A percentile compares a stretch with the other conserved stretches of the same genome.
These are phyloP conservation scores for Corythoichthys intestinalis DNA, from an alignment of 2,113 vertebrate species.

Conservation along the genomic window DNA sequence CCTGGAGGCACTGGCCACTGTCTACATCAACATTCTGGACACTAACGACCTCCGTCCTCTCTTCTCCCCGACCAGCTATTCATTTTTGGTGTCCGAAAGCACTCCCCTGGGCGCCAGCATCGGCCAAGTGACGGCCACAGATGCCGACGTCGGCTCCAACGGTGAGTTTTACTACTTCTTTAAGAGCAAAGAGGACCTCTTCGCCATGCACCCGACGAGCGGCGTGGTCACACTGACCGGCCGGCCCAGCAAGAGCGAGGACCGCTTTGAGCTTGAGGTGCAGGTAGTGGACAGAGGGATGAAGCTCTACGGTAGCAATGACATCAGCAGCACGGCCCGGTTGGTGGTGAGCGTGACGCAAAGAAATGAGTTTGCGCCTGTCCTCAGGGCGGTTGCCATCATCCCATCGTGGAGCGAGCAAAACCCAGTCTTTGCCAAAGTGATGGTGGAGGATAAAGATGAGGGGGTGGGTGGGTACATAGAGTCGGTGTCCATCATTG, in stretches of 20 bases:
- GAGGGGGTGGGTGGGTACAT: constrained; percentile 91
- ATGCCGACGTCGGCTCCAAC: constrained; percentile 92
- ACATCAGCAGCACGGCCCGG: constrained; percentile 88
- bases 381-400: constrained; percentile 76
- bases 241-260: constrained; percentile 78
- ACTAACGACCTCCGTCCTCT: constrained; percentile 95
- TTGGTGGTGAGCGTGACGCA: constrained; percentile 84
- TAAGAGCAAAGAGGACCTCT: constrained; percentile 83
- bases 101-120: constrained; percentile 86
- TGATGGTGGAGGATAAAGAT: constrained; percentile 87
- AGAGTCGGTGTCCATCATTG: constrained; percentile 87
- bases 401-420: constrained; percentile 76
- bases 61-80: constrained; percentile 93
- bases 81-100: constrained; percentile 87
- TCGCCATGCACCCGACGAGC: constrained; percentile 92
- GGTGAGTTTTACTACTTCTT: constrained; percentile 98
- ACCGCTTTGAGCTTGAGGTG: constrained; percentile 85
- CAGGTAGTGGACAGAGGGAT: constrained; percentile 92
- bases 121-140: constrained; percentile 90
- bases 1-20: constrained; percentile 85
- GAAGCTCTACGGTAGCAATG: constrained; percentile 91
- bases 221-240: constrained; percentile 88
- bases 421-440: constrained; percentile 80
- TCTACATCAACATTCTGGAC: constrained; percentile 88
- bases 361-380: constrained; percentile 85